Percentiles rank a stretch among this genome's conserved stretches.
Evolutionary conservation across 1,140 invertebrate species (phyloP).

Genomic region (Cydia amplana): DNA sequence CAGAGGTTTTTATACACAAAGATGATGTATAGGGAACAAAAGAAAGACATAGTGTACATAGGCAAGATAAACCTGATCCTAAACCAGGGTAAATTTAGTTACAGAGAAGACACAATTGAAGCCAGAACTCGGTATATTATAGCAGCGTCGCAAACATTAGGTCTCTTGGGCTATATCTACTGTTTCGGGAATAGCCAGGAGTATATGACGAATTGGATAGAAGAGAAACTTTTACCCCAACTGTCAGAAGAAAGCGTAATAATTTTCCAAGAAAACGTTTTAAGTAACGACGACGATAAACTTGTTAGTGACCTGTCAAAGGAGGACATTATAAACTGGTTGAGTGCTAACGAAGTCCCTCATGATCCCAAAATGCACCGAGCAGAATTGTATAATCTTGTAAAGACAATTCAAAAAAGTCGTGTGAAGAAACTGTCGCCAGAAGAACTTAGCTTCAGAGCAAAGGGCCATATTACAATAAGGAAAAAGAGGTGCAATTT

Average conservation of each 20-base stretch:
- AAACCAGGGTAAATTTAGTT: neutral
- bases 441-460: neutral
- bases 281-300: neutral
- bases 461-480: neutral
- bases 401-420: constrained; percentile 1
- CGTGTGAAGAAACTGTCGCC: neutral
- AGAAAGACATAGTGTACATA: constrained; percentile 1
- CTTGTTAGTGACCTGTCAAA: neutral
- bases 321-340: neutral
- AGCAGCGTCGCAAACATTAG: neutral
- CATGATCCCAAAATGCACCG: neutral
- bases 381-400: neutral
- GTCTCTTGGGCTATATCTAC: neutral
- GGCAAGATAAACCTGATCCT: neutral
- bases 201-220: neutral
- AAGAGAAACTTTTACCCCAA: neutral
- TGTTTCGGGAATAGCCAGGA: too few species aligned
- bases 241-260: neutral
- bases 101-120: neutral
- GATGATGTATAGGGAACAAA: constrained; percentile 2
- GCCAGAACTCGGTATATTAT: neutral
- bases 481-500: neutral
- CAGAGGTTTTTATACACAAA: neutral
- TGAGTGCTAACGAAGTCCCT: neutral
- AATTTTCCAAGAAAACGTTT: constrained; percentile 1